These are phyloP conservation scores for Drosophila biarmipes DNA, from an alignment of 1,140 invertebrate species.

Conservation along the genomic window DNA sequence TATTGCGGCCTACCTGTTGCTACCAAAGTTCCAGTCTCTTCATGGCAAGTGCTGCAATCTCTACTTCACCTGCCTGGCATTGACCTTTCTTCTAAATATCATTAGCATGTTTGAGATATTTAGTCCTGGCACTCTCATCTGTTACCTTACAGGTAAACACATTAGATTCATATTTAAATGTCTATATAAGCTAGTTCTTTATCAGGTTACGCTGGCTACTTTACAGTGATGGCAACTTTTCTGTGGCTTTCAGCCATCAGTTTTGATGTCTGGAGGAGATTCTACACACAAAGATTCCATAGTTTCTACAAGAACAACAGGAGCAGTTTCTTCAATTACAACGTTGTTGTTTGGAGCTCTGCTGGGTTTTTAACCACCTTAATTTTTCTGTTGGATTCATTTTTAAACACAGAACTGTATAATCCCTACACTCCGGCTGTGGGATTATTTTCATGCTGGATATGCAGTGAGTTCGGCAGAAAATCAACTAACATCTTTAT, in stretches of 20 bases:
- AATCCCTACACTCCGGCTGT: constrained; percentile 84
- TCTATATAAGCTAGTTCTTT: neutral
- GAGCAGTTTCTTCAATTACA: constrained; percentile 87
- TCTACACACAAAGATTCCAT: constrained; percentile 82
- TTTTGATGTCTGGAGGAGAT: constrained; percentile 90
- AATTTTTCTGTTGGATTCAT: constrained; percentile 57
- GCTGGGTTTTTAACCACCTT: constrained; percentile 84
- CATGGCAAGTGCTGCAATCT: constrained; percentile 88
- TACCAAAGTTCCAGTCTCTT: constrained; percentile 88
- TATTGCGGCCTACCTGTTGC: constrained; percentile 88
- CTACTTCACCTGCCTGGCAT: constrained; percentile 6
- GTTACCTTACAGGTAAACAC: constrained; percentile 8
- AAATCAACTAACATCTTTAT: neutral
- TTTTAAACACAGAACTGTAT: neutral
- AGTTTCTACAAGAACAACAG: constrained; percentile 75
- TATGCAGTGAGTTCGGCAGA: constrained; percentile 84
- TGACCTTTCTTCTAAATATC: constrained; percentile 86
- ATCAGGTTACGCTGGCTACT: constrained; percentile 88
- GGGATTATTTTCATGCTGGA: constrained; percentile 85
- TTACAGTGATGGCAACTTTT: constrained; percentile 89
- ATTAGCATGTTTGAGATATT: neutral
- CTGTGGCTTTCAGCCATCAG: constrained; percentile 92
- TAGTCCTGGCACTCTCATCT: constrained; percentile 69
- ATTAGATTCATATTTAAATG: neutral
- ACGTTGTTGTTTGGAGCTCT: constrained; percentile 89